Base-by-base conservation (phyloP, 2,888 invertebrate genomes). In the Tenthredo amoena region DNA sequence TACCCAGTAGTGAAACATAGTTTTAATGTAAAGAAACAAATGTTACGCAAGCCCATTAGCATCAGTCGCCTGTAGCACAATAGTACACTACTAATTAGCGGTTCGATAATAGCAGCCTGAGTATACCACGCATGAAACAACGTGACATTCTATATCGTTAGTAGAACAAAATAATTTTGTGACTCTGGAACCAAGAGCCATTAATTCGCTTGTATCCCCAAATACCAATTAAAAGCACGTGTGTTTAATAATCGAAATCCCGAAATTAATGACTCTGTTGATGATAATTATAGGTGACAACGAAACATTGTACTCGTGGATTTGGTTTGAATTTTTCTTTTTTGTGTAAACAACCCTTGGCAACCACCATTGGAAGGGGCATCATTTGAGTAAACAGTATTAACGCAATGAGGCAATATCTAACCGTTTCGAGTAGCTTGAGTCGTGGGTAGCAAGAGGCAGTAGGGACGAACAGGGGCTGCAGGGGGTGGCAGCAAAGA, bases 341-440 rank as follows among this genome's bases (percentile, higher is more conserved):
- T n/a, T 71, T 15, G n/a, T 71, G 18, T n/a, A 43, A 74, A 43
- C 21, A 40, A 43, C 10, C 72, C 43, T 12, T 74, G 10, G 43
- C 26, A 74, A 40, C 72, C 43, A 74, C 34, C 72, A 74, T 12
- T 9, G 43, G 40, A 43, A 43, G 40, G 58, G 62, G 58, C 81
- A 81, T 62, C 21, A 40, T 62, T 62, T 81, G 62, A 58, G 40
- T 81, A 58, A 81, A 81, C 81, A 81, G 21, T 81, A 81, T 81
- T 34, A 81, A 62, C 58, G 40, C 58, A 62, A 81, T 81, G 62
- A 68, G 68, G 68, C 18, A 83, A 68, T 83, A 83, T 83, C 83
- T 47, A 83, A 47, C 83, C 7, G 81, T 65, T 47, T n/a, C 81
- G 40, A 58, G 37, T 81, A 10, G 77, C 77, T 55, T 77, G 34